Base-by-base conservation (phyloP, 2,797 vertebrate genomes). In the Acropternis orthonyx region DNA sequence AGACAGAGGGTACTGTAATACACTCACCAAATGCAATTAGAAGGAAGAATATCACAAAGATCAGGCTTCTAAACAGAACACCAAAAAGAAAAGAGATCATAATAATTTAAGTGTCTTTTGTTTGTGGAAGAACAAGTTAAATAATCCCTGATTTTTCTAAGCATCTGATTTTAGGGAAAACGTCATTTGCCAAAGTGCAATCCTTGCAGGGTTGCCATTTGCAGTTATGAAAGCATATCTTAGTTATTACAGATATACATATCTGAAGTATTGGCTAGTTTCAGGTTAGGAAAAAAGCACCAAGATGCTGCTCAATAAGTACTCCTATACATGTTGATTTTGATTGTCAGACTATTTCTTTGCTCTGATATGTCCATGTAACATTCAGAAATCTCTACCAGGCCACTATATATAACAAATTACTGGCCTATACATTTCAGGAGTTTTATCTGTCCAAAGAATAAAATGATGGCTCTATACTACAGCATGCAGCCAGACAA, bases 141-240 rank as follows among this genome's bases (percentile, higher is more conserved):
- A 96, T 96, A 96, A 97, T 95, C 91, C 62, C 94, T 93, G 20
- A 61, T 66, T 85, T 85, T 92, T 86, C 71, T 65, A 55, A 96
- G 88, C 69, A 74, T 81, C 66, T 67, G 34, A 14, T 90, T 96
- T 95, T 65, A 55, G 82, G 96, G 65, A 66, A 96, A 96, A 92
- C 26, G 36, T 32, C 3, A 26, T 88, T 92, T 92, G n/a, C 93
- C 21, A 24, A 49, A 93, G 48, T 51, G 43, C 58, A 76, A n/a
- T 86, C 79, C 58, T 81, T 37, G 30, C 16, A 39, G 73, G 18
- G 30, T 69, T 94, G 74, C 48, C 73, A 84, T 88, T 89, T 94
- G 77, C 67, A 90, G 67, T 65, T 52, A 56, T 44, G 52, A 81
- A 79, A 74, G n/a, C 15, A 10, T n/a, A 72, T 28, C 52, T 82